Base-by-base conservation (phyloP, 2,797 vertebrate genomes). In the Iguana delicatissima region DNA sequence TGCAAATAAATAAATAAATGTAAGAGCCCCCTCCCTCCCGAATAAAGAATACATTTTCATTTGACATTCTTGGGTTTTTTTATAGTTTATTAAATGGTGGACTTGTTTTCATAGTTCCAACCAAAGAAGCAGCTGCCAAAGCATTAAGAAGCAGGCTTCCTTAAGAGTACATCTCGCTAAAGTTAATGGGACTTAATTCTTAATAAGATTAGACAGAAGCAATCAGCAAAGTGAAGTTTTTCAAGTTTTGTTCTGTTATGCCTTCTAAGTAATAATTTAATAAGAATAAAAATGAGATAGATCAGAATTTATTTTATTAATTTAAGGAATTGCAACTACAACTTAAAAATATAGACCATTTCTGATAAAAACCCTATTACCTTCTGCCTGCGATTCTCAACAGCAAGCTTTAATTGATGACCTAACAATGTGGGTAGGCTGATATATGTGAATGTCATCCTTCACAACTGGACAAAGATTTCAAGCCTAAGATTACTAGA, bases 1-100 rank as follows among this genome's bases (percentile, higher is more conserved):
- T 94, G 94, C 87, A 91, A 93, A 83, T 67, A 26, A 35, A 89
- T 52, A 77, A 76, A 73, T 52, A 94, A 91, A 93, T 96, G 95
- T 96, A 96, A 96, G 94, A 96, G 94, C 89, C 81, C 26, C 57
- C 94, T 87, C 91, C 93, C 95, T 92, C 94, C 93, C 92, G 95
- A 96, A 96, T 96, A 96, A 96, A 96, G 93, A 93, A 93, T 79
- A 79, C 42, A 91, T 95, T 96, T 96, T 96, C 91, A 93, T 96
- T 96, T 95, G 92, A 95, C 93, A 87, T 69, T 29, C 67, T 69
- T 95, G 95, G 94, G 83, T 95, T 94, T 96, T 74, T 92, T 95
- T 92, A 92, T 50, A 95, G 93, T 95, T 95, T 96, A 90, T 96
- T 96, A 91, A 94, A 92, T 93, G 87, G 94, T 87, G 93, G 88